These are phyloP conservation scores for Petrocephalus zakoni DNA, from an alignment of 2,113 vertebrate genomes.

Conservation along the genomic window DNA sequence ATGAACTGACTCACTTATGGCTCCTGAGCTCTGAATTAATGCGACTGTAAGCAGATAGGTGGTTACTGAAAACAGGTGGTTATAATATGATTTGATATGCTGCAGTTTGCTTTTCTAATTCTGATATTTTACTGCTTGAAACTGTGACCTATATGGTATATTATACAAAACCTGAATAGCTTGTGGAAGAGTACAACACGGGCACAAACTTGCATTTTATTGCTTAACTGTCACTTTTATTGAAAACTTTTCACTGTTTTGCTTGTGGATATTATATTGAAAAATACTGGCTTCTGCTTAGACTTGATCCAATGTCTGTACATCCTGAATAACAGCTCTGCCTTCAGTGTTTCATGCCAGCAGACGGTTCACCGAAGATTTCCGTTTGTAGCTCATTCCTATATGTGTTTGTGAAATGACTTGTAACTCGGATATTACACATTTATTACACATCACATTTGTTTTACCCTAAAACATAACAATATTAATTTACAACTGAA, in stretches of 20 bases:
- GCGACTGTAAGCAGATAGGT: neutral
- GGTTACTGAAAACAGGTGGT: neutral
- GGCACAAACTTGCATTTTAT: neutral
- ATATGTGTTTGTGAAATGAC: neutral
- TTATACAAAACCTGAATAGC: neutral
- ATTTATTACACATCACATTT: too few relatives aligned
- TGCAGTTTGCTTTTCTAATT: neutral
- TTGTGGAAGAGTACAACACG: neutral
- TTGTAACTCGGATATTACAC: neutral
- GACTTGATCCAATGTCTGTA: neutral
- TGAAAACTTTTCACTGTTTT: neutral
- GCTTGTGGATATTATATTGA: neutral
- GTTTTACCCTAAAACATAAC: neutral
- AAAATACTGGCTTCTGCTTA: neutral
- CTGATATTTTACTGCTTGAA: neutral
- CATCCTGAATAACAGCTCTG: neutral
- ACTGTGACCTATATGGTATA: neutral
- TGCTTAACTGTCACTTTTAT: neutral
- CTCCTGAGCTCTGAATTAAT: neutral
- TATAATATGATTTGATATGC: neutral
- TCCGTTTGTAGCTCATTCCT: neutral
- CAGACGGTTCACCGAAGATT: neutral
- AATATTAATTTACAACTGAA: neutral
- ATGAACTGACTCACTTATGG: neutral
- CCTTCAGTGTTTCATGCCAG: neutral